Evolutionary conservation across 2,888 invertebrate genomes (phyloP), one percentile per base, ranked within the genome.

Genomic region (Euproctis similis): DNA sequence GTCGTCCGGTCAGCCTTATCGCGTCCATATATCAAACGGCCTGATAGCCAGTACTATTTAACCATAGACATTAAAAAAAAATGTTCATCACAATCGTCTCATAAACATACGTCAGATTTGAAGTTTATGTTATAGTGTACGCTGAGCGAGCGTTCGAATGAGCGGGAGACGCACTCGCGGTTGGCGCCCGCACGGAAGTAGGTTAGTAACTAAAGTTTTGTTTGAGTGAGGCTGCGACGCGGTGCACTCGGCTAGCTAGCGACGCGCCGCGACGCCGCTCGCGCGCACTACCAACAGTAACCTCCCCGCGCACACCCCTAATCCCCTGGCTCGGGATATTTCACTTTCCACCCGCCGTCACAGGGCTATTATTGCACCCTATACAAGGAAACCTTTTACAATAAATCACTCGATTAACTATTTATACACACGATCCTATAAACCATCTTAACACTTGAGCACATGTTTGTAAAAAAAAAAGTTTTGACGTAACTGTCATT

Each of bases 171-270:
- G 71, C 67, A 67, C 63, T 63, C 64, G 71, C 76, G 66, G 73
- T 73, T 75, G 80, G 80, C 78, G 74, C 81, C 72, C 81, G 82
- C 78, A 72, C 84, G 82, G 84, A 84, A 82, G 84, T 84, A 82
- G 84, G 84, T 84, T 84, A 82, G 62, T 77, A 78, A 84, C 84
- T 84, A 84, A 84, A 84, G 77, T 82, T 82, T 84, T 80, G 82
- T 84, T 84, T 77, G 82, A 78, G 82, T 80, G 84, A 82, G 81
- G 84, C 81, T 84, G 82, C 76, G 76, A 67, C 73, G 70, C 70
- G 75, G 65, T 78, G 75, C 75, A 71, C 64, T 68, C 63, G 53
- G 57, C 51, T 48, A 49, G 58, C 69, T 65, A 62, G 67, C 41
- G 46, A 42, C 51, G 55, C 54, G 69, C 64, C 69, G 60, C 66